A percentile compares a stretch with the other conserved stretches of the same genome.
Evolutionary conservation across 2,888 invertebrate species (phyloP).

Genomic region (Zygogramma bicolorata): DNA sequence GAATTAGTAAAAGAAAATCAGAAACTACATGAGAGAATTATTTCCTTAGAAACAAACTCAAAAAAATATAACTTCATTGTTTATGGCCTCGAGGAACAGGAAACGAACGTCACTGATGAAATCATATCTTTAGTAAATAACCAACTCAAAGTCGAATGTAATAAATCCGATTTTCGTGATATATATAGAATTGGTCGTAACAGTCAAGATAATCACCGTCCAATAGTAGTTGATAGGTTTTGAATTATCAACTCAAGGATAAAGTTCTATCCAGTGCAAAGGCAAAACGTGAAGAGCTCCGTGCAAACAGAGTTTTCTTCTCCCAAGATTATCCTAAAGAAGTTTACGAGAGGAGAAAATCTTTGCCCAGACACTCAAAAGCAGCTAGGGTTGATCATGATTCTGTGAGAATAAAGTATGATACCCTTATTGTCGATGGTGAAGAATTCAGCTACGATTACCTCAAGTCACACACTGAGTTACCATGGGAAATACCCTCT

Average conservation of each 20-base stretch:
- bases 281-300: not conserved
- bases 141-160: not conserved
- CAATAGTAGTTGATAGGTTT: conserved; percentile 7
- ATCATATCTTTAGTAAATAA: not conserved
- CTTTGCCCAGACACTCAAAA: not conserved
- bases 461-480: not conserved
- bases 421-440: not conserved
- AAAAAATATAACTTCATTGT: not conserved
- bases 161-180: not conserved
- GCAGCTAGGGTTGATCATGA: not conserved
- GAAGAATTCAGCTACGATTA: not conserved
- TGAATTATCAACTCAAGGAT: conserved; percentile 12
- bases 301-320: not conserved
- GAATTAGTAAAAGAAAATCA: not conserved
- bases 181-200: conserved; percentile 5
- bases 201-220: not conserved
- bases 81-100: not conserved
- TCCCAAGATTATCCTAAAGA: not conserved
- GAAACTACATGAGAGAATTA: not conserved
- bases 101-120: not conserved
- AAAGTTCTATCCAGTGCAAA: not conserved
- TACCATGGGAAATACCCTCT: not conserved
- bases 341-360: not conserved
- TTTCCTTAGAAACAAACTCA: not conserved
- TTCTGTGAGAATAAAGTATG: not conserved